Base-by-base conservation (phyloP, 2,113 vertebrate genomes). In the Nerophis ophidion region DNA sequence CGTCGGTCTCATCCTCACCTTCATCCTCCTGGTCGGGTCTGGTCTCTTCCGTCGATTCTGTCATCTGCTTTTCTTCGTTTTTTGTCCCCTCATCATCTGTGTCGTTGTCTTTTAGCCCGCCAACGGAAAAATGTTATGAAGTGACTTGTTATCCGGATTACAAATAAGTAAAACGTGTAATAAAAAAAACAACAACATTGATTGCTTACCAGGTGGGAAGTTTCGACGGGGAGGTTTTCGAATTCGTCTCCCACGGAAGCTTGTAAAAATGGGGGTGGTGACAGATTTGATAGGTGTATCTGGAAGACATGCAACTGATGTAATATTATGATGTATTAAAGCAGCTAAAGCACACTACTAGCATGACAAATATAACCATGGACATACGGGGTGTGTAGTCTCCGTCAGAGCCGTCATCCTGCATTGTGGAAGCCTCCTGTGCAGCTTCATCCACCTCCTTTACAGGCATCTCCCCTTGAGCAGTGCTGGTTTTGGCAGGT, bases 381-480 rank as follows among this genome's bases (percentile, higher is more conserved):
- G 8, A 81, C 81, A 86, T 58, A 91, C 90, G 84, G 8, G 89
- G 87, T 6, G 63, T 67, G 70, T 88, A 89, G 75, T 90, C 89
- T 0, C 66, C 63, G 10, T 91, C 88, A 5, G 79, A 70, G 13
- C 85, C 85, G 65, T 86, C 84, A 1, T 90, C 89, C 63, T 89
- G 83, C 66, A 80, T 82, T 19, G 60, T 68, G 7, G 81, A 52
- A 0, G 55, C 55, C 14, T 80, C 74, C 48, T 79, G 77, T 13
- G 40, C 51, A 15, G 57, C n/a, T 1, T 46, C 58, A 42, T 71
- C 75, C 8, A 79, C 78, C 8, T 71, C 70, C 48, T 79, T 81
- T 2, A 74, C 42, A 15, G 46, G 7, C 2, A 48, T 50, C 48
- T 64, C 79, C 54, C 74, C 76, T 7, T 68, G 75, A 38, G 70